A percentile compares a stretch with the other conserved stretches of the same genome.
phyloP scores from a whole-genome alignment of 2,797 vertebrate species.

The Chaenodraco wilsoni region DNA sequence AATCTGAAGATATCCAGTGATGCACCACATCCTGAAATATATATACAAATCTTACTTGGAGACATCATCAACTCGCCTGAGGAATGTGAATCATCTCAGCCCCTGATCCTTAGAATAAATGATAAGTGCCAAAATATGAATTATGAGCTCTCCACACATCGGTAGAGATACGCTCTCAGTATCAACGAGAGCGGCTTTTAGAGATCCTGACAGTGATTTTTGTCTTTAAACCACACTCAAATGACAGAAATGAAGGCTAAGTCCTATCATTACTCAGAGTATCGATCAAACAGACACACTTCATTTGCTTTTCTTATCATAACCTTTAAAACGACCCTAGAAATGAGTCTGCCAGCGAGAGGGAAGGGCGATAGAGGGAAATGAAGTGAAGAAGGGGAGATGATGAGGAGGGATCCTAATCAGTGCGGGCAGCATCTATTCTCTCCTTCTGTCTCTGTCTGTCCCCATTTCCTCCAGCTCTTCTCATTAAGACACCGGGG shows the following conservation, averaged over 20 bases:
- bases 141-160: slow-evolving; percentile 16
- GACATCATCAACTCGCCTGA: slow-evolving; percentile 25
- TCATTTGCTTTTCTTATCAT: slow-evolving; percentile 45
- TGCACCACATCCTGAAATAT: slow-evolving; percentile 20
- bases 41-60: slow-evolving; percentile 24
- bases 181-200: background rate
- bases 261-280: slow-evolving; percentile 11
- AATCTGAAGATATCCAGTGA: slow-evolving; percentile 32
- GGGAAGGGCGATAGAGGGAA: slow-evolving; percentile 21
- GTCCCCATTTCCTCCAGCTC: slow-evolving; percentile 56
- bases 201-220: slow-evolving; percentile 3
- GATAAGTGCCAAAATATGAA: slow-evolving; percentile 28
- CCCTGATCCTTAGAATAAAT: slow-evolving; percentile 16
- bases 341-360: slow-evolving; percentile 31
- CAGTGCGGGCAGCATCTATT: slow-evolving; percentile 47
- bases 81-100: slow-evolving; percentile 41
- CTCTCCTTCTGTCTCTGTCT: slow-evolving; percentile 64
- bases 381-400: slow-evolving; percentile 2
- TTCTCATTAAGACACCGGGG: slow-evolving; percentile 61
- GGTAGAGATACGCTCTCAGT: background rate
- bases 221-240: slow-evolving; percentile 4
- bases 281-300: slow-evolving; percentile 23
- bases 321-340: slow-evolving; percentile 45
- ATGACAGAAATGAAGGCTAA: slow-evolving; percentile 8
- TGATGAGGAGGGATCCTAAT: slow-evolving; percentile 62